phyloP scores from a whole-genome alignment of 1,140 invertebrate species.

The Bombus huntii region DNA sequence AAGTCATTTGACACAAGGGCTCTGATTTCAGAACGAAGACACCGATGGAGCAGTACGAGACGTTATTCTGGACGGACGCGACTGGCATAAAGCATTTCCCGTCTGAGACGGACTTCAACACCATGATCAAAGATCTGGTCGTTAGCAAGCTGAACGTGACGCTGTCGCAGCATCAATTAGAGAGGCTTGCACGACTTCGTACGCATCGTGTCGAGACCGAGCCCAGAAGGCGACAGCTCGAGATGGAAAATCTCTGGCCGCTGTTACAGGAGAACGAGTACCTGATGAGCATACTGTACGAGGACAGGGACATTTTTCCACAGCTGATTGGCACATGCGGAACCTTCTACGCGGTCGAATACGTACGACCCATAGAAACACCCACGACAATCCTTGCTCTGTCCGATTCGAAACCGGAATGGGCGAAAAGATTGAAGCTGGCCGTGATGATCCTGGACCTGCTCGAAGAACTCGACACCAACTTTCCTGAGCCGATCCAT shows the following conservation, averaged over 20 bases:
- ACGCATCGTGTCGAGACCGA: conserved; percentile 79
- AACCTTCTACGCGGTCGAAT: conserved; percentile 85
- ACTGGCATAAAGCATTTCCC: conserved; percentile 81
- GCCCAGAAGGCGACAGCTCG: conserved; percentile 76
- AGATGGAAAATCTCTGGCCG: conserved; percentile 86
- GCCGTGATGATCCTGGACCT: conserved; percentile 86
- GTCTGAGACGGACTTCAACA: conserved; percentile 82
- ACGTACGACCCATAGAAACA: conserved; percentile 81
- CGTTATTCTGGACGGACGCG: conserved; percentile 81
- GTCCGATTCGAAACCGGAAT: conserved; percentile 73
- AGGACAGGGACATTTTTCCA: conserved; percentile 85
- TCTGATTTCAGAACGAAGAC: conserved; percentile 58
- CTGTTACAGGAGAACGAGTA: conserved; percentile 87
- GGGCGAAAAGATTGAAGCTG: conserved; percentile 80
- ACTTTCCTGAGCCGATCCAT: conserved; percentile 84
- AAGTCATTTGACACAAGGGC: not conserved
- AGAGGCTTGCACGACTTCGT: conserved; percentile 79
- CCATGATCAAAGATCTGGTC: conserved; percentile 82
- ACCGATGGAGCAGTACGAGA: conserved; percentile 70
- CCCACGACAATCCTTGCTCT: conserved; percentile 71
- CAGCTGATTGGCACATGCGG: conserved; percentile 87
- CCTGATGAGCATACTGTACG: conserved; percentile 84
- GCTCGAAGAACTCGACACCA: conserved; percentile 84
- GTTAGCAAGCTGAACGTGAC: conserved; percentile 83
- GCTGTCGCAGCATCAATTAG: conserved; percentile 79